A percentile compares a stretch with the other conserved stretches of the same genome.
phyloP scores from a whole-genome alignment of 1,140 invertebrate species.

The Drosophila novamexicana region DNA sequence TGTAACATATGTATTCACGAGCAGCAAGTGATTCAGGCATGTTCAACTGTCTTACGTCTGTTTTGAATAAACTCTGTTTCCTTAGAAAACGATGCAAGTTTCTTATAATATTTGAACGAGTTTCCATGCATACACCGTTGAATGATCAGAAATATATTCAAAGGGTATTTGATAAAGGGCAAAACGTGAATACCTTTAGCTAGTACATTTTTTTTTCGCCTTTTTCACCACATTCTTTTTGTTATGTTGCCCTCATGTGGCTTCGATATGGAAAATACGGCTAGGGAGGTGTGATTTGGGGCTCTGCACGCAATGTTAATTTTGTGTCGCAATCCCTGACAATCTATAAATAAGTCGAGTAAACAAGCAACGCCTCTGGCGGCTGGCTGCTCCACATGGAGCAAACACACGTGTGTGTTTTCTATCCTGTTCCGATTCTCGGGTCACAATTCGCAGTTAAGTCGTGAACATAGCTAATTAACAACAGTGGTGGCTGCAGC shows the following conservation, averaged over 20 bases:
- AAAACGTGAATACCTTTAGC: not conserved
- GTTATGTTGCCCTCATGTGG: slow-evolving; percentile 31
- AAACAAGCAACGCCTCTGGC: slow-evolving; percentile 29
- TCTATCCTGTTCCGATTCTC: slow-evolving; percentile 17
- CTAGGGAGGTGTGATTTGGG: not conserved
- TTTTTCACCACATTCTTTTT: slow-evolving; percentile 25
- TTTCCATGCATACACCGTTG: not conserved
- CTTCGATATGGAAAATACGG: slow-evolving; percentile 41
- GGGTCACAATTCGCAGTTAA: slow-evolving; percentile 27
- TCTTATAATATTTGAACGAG: too few relatives aligned
- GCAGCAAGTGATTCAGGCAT: too few relatives aligned
- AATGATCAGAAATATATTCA: not conserved
- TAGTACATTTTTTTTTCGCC: not conserved
- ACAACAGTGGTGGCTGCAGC: not conserved
- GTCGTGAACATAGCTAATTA: slow-evolving; percentile 28
- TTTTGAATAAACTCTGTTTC: too few relatives aligned
- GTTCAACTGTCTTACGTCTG: too few relatives aligned
- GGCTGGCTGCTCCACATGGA: slow-evolving; percentile 10
- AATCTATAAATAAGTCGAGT: slow-evolving; percentile 50
- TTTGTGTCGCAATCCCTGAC: slow-evolving; percentile 34
- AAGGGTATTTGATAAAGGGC: not conserved
- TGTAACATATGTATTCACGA: too few relatives aligned
- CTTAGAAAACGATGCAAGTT: too few relatives aligned
- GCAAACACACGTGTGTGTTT: slow-evolving; percentile 2
- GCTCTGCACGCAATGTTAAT: slow-evolving; percentile 8